Conservation (phyloP, 1,140 invertebrate genomes). For the Riptortus pedestris region DNA sequence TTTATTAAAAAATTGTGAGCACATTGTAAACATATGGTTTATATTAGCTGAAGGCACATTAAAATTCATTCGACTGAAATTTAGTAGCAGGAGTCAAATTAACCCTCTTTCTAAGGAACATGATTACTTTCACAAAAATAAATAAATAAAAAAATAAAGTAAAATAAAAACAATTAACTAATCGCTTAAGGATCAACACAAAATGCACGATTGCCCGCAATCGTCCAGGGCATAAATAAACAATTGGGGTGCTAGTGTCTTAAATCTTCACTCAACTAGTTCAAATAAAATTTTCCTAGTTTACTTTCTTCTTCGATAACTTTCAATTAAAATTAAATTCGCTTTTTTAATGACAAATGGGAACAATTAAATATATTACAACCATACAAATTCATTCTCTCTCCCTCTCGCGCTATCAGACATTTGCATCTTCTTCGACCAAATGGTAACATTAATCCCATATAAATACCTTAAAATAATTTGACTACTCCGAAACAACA, state of each 20-base stretch:
- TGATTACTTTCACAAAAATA: background rate
- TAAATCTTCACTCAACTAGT: background rate
- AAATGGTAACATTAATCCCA: slow-evolving; percentile 11
- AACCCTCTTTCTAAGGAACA: background rate
- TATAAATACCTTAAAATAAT: background rate
- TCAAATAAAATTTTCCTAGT: background rate
- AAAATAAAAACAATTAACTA: background rate
- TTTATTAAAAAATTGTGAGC: too few relatives aligned
- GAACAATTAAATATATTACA: background rate
- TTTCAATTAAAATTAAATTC: background rate
- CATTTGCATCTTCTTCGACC: too few relatives aligned
- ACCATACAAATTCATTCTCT: too few relatives aligned
- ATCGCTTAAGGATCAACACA: background rate
- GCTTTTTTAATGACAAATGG: background rate
- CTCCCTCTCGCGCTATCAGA: background rate
- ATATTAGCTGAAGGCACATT: background rate
- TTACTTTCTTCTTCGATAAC: background rate
- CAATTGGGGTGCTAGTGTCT: background rate
- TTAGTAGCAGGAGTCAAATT: background rate
- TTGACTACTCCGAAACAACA: background rate
- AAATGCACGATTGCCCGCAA: background rate
- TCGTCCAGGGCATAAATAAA: background rate
- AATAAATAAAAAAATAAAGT: background rate
- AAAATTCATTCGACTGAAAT: background rate
- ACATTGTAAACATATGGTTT: too few relatives aligned